Evolutionary conservation across 2,113 vertebrate species (phyloP).

Genomic region (Istiophorus platypterus): DNA sequence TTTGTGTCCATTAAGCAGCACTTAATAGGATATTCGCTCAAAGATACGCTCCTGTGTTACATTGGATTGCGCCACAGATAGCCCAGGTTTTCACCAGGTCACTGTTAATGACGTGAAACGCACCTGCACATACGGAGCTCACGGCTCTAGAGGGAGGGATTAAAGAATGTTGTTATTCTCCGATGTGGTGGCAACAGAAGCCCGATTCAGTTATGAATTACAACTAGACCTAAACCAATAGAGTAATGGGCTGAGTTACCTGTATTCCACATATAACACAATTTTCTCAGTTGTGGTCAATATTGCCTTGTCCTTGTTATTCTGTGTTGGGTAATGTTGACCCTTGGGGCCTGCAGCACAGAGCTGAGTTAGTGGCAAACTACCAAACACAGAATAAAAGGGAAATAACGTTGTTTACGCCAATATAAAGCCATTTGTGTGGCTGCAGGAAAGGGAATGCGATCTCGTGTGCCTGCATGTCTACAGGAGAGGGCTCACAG

Average conservation of each 20-base stretch:
- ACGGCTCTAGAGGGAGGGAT: neutral
- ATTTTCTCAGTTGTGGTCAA: slow-evolving; percentile 33
- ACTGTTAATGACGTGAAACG: no score
- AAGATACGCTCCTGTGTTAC: no score
- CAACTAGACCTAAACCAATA: neutral
- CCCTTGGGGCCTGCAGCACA: slow-evolving; percentile 8
- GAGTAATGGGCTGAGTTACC: slow-evolving; percentile 9
- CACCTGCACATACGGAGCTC: no score
- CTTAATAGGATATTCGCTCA: no score
- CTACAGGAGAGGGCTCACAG: slow-evolving; percentile 6
- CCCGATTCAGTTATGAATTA: slow-evolving; percentile 25
- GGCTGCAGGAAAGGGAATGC: slow-evolving; percentile 3
- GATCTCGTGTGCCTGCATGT: neutral
- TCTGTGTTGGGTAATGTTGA: slow-evolving; percentile 34
- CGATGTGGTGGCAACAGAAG: slow-evolving; percentile 10
- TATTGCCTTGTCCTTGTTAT: slow-evolving; percentile 29
- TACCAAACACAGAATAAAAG: slow-evolving; percentile 26
- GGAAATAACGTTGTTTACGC: slow-evolving; percentile 43
- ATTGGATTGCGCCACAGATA: no score
- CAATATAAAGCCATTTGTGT: slow-evolving; percentile 30
- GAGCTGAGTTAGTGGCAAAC: slow-evolving; percentile 15
- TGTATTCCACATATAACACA: slow-evolving; percentile 16
- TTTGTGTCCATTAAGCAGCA: no score
- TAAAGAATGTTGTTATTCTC: neutral
- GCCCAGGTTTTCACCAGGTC: no score